Percentiles rank a stretch among this genome's conserved stretches.
phyloP scores from a whole-genome alignment of 2,888 invertebrate genomes.

The Morpho helenor region DNA sequence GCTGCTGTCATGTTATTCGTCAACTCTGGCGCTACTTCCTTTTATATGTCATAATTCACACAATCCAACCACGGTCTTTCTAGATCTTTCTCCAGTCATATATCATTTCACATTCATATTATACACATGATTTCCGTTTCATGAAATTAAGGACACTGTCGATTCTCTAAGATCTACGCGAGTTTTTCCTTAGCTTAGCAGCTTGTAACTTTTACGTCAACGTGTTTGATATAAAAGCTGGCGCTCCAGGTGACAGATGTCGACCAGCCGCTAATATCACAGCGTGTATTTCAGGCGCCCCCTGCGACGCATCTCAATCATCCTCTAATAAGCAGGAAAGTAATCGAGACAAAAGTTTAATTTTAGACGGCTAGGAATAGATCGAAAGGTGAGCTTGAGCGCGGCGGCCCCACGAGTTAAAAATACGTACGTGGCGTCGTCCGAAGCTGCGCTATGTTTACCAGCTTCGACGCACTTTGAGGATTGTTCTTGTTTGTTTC shows the following conservation, averaged over 20 bases:
- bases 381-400: slow-evolving; percentile 75
- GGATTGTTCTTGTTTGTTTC: background rate
- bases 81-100: too few relatives aligned
- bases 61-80: too few relatives aligned
- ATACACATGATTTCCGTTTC: too few relatives aligned
- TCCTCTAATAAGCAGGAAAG: slow-evolving; percentile 77
- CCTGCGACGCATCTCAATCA: slow-evolving; percentile 77
- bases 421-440: slow-evolving; percentile 58
- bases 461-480: slow-evolving; percentile 33
- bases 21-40: too few relatives aligned
- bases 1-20: too few relatives aligned
- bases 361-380: slow-evolving; percentile 69
- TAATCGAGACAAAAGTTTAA: slow-evolving; percentile 78
- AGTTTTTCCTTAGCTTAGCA: too few relatives aligned
- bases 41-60: too few relatives aligned
- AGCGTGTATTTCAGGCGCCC: slow-evolving; percentile 68
- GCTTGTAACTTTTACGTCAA: too few relatives aligned
- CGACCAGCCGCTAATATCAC: slow-evolving; percentile 45
- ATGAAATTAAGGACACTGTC: too few relatives aligned
- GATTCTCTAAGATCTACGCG: too few relatives aligned
- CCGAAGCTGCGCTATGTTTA: slow-evolving; percentile 43
- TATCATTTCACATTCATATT: too few relatives aligned
- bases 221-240: background rate
- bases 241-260: slow-evolving; percentile 8
- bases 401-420: slow-evolving; percentile 68